A percentile compares a stretch with the other conserved stretches of the same genome.
phyloP scores from a whole-genome alignment of 1,140 invertebrate species.

The Galleria mellonella region DNA sequence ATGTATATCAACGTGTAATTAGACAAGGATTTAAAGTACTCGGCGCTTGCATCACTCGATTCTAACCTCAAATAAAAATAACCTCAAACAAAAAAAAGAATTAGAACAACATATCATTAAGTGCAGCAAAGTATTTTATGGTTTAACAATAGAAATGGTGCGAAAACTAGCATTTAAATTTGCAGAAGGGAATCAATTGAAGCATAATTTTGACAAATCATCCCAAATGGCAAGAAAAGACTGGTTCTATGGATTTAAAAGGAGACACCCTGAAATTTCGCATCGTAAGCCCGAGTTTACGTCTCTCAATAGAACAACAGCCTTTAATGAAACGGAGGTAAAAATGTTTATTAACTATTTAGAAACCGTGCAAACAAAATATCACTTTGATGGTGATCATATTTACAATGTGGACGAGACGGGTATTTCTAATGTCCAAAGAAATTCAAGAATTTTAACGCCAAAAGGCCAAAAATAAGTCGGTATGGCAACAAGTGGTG shows the following conservation, averaged over 20 bases:
- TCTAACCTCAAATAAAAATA: slow-evolving; percentile 2
- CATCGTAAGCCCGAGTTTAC: too few species aligned
- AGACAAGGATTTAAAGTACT: slow-evolving; percentile 1
- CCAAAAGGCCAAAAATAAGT: slow-evolving; percentile 7
- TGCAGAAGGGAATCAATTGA: slow-evolving; percentile 12
- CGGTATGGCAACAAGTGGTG: slow-evolving; percentile 17
- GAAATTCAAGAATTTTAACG: slow-evolving; percentile 15
- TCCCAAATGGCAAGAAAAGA: slow-evolving; percentile 16
- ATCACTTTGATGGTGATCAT: slow-evolving; percentile 17
- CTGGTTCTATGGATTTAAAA: slow-evolving; percentile 14
- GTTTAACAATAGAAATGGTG: slow-evolving; percentile 12
- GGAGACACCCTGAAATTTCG: too few species aligned
- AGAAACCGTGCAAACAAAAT: slow-evolving; percentile 11
- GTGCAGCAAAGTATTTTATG: slow-evolving; percentile 11
- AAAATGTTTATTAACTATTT: slow-evolving; percentile 25
- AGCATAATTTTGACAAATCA: slow-evolving; percentile 17
- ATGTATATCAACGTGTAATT: slow-evolving; percentile 1
- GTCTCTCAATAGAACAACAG: too few species aligned
- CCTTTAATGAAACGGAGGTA: slow-evolving; percentile 16
- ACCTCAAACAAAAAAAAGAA: slow-evolving; percentile 4
- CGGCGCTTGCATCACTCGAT: not conserved
- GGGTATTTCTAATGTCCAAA: slow-evolving; percentile 17
- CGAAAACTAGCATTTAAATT: slow-evolving; percentile 18
- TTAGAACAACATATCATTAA: slow-evolving; percentile 5
- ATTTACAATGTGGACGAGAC: slow-evolving; percentile 22